Percentiles rank a stretch among this genome's conserved stretches.
These are phyloP conservation scores for Macaca nemestrina DNA, from an alignment of 2,113 vertebrate genomes.

Conservation along the genomic window DNA sequence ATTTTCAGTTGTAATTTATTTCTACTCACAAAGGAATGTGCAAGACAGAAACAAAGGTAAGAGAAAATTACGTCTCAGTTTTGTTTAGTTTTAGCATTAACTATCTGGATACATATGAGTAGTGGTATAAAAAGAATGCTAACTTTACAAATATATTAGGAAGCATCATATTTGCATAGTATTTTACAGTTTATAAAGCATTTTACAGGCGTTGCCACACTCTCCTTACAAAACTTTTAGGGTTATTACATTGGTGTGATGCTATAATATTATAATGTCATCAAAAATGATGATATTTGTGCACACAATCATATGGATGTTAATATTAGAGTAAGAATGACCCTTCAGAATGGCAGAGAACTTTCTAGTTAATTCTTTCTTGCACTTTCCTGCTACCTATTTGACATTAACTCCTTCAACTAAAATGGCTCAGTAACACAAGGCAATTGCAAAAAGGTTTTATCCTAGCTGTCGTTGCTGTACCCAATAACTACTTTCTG, in stretches of 20 bases:
- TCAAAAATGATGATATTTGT: slow-evolving; percentile 22
- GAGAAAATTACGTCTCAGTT: slow-evolving; percentile 48
- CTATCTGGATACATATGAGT: not conserved
- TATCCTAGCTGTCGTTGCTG: not conserved
- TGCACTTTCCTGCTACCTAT: not conserved
- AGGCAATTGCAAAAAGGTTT: not conserved
- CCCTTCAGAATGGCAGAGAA: not conserved
- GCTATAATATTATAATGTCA: not conserved
- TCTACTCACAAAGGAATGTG: slow-evolving; percentile 59
- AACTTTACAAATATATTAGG: slow-evolving; percentile 38
- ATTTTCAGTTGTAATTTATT: slow-evolving; percentile 69
- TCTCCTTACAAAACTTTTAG: not conserved
- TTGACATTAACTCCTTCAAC: not conserved
- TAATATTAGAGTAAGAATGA: not conserved
- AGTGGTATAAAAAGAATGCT: slow-evolving; percentile 32
- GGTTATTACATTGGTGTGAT: not conserved
- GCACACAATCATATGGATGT: not conserved
- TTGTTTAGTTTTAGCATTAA: slow-evolving; percentile 46
- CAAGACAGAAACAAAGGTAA: slow-evolving; percentile 60
- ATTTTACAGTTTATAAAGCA: slow-evolving; percentile 9
- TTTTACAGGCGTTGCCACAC: not conserved
- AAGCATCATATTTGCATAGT: not conserved
- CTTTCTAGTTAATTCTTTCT: not conserved
- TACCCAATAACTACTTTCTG: not conserved
- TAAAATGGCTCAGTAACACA: not conserved